Percentiles rank a stretch among this genome's conserved stretches.
Evolutionary conservation across 2,113 vertebrate genomes (phyloP).

Genomic region (Hirundichthys speculiger): DNA sequence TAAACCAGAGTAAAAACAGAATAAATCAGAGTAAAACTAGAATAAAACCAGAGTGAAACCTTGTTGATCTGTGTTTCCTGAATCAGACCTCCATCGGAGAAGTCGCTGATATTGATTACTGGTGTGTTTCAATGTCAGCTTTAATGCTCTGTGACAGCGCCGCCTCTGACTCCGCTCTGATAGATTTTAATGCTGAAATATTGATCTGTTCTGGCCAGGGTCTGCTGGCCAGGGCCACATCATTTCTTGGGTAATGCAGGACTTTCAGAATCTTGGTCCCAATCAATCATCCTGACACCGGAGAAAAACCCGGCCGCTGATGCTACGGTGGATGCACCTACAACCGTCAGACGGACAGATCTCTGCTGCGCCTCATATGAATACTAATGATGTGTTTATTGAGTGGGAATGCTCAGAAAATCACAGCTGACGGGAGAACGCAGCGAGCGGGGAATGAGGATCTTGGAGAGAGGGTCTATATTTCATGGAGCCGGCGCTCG

Average conservation of each 20-base stretch:
- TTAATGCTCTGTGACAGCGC: constrained; percentile 99
- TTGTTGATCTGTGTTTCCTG: constrained; percentile 98
- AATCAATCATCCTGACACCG: constrained; percentile 97
- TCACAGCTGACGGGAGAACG: constrained; percentile 88
- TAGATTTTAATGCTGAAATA: constrained; percentile 99
- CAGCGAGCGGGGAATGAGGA: constrained; percentile 88
- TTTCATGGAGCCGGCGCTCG: constrained; percentile 89
- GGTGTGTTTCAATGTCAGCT: constrained; percentile 97
- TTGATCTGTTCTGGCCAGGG: constrained; percentile 99
- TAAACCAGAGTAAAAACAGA: too few relatives aligned
- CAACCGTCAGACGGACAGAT: constrained; percentile 46
- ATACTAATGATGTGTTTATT: constrained; percentile 92
- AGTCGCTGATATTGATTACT: constrained; percentile 98
- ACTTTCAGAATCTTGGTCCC: constrained; percentile 86
- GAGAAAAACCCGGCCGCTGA: constrained; percentile 39
- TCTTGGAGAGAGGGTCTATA: constrained; percentile 92
- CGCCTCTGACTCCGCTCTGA: constrained; percentile 97
- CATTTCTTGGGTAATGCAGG: constrained; percentile 98
- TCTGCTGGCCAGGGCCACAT: constrained; percentile 96
- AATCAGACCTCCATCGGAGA: too few relatives aligned
- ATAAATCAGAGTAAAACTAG: too few relatives aligned
- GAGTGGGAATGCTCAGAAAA: constrained; percentile 87
- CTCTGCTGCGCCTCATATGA: constrained; percentile 86
- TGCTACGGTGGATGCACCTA: constrained; percentile 22
- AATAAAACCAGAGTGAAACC: constrained; percentile 63